Conservation (phyloP, 2,888 invertebrate species). For the Rambutsinella grinnellia region DNA sequence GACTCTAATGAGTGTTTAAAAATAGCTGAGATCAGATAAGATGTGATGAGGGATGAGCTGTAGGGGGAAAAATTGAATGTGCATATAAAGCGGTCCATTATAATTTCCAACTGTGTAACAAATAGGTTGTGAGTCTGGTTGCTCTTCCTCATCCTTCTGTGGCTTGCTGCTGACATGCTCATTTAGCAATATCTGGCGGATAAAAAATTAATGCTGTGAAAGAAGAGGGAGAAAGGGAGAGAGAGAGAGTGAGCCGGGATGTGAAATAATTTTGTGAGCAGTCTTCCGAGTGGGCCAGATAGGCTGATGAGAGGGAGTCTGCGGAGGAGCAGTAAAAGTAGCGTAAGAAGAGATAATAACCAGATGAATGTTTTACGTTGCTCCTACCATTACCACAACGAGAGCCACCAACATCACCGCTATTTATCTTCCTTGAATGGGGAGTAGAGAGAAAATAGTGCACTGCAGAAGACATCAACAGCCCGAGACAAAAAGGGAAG, state of each 20-base stretch:
- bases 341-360: conserved; percentile 65
- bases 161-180: background rate
- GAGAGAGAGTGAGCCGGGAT: background rate
- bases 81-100: background rate
- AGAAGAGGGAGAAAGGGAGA: background rate
- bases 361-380: conserved; percentile 53
- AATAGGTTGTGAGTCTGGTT: background rate
- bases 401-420: background rate
- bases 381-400: conserved; percentile 15
- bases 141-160: background rate
- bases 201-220: background rate
- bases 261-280: background rate
- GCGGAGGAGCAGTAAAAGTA: conserved; percentile 55
- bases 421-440: conserved; percentile 14
- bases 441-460: background rate
- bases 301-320: conserved; percentile 16
- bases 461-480: conserved; percentile 12
- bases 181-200: background rate
- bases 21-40: background rate
- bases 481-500: conserved; percentile 36
- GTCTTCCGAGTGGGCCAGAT: too few relatives aligned
- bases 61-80: background rate
- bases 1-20: background rate
- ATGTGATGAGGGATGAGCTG: too few relatives aligned
- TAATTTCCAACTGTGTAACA: background rate